Conservation (phyloP, 2,888 invertebrate genomes). For the Nymphalis c-album region DNA sequence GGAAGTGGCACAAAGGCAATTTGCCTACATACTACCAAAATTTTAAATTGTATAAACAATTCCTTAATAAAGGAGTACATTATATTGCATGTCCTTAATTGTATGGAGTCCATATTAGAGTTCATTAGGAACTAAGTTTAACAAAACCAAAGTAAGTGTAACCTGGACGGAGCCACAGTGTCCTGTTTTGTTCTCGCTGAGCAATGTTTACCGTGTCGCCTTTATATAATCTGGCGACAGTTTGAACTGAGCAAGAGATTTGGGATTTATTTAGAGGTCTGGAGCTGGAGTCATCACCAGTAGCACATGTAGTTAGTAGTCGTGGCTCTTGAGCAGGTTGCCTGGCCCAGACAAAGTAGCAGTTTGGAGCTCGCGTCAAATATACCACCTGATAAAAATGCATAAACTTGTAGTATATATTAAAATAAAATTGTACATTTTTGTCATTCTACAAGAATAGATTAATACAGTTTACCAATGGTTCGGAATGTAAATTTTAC, state of each 20-base stretch:
- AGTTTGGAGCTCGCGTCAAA: slow-evolving; percentile 64
- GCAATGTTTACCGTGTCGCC: slow-evolving; percentile 65
- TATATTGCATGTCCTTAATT: slow-evolving; percentile 24
- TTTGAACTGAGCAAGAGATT: slow-evolving; percentile 68
- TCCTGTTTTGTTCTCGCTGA: slow-evolving; percentile 67
- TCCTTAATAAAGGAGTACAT: background rate
- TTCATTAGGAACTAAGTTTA: slow-evolving; percentile 68
- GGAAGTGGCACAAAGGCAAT: slow-evolving; percentile 15
- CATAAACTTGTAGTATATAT: too few relatives aligned
- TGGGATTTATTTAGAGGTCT: slow-evolving; percentile 59
- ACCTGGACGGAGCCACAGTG: slow-evolving; percentile 64
- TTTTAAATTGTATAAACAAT: slow-evolving; percentile 10
- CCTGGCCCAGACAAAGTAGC: slow-evolving; percentile 66
- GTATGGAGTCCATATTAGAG: slow-evolving; percentile 23
- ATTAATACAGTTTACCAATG: too few relatives aligned
- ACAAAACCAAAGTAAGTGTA: slow-evolving; percentile 71
- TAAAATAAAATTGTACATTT: too few relatives aligned
- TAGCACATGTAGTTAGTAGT: slow-evolving; percentile 60
- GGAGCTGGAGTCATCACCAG: slow-evolving; percentile 60
- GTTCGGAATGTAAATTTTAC: too few relatives aligned
- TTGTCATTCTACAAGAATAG: too few relatives aligned
- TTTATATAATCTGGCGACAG: slow-evolving; percentile 58
- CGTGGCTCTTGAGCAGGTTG: slow-evolving; percentile 48
- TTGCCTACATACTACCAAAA: slow-evolving; percentile 4
- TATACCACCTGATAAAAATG: slow-evolving; percentile 60